These are phyloP conservation scores for Globodera ellingtonae DNA, from an alignment of 1,140 invertebrate species.

Conservation along the genomic window DNA sequence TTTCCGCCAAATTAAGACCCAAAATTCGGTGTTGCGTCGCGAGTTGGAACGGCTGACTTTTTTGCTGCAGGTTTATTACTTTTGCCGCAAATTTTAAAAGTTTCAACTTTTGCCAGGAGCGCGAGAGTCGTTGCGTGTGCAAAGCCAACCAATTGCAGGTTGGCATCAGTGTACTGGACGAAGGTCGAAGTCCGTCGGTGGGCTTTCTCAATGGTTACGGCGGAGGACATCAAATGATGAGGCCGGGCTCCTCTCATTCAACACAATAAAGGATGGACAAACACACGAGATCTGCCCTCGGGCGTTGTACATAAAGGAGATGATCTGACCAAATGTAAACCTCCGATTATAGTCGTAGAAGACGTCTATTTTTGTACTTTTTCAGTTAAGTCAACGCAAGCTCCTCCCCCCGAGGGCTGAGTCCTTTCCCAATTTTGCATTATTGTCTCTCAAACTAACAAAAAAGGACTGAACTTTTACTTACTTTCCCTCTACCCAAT, in stretches of 20 bases:
- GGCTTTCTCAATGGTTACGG: slow-evolving; percentile 21
- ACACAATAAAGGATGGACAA: slow-evolving; percentile 16
- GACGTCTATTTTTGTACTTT: neutral
- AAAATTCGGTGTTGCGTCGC: slow-evolving; percentile 51
- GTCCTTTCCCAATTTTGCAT: too few relatives aligned
- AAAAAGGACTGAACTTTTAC: neutral
- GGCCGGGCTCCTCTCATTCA: slow-evolving; percentile 21
- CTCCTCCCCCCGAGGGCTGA: too few relatives aligned
- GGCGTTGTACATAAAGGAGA: neutral
- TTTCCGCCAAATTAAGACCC: slow-evolving; percentile 39
- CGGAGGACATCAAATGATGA: slow-evolving; percentile 5
- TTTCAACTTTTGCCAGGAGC: slow-evolving; percentile 23
- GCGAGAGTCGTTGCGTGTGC: slow-evolving; percentile 49
- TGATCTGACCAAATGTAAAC: neutral
- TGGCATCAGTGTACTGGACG: slow-evolving; percentile 30
- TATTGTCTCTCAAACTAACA: neutral
- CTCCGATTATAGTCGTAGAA: neutral
- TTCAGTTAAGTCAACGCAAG: neutral
- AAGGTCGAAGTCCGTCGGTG: slow-evolving; percentile 11
- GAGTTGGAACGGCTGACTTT: slow-evolving; percentile 51
- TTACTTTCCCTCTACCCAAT: neutral
- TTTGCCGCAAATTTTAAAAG: neutral
- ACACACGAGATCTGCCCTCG: neutral
- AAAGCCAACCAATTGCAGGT: slow-evolving; percentile 32
- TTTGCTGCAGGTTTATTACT: slow-evolving; percentile 29